phyloP scores from a whole-genome alignment of 2,888 invertebrate genomes.

The Coenonympha glycerion region DNA sequence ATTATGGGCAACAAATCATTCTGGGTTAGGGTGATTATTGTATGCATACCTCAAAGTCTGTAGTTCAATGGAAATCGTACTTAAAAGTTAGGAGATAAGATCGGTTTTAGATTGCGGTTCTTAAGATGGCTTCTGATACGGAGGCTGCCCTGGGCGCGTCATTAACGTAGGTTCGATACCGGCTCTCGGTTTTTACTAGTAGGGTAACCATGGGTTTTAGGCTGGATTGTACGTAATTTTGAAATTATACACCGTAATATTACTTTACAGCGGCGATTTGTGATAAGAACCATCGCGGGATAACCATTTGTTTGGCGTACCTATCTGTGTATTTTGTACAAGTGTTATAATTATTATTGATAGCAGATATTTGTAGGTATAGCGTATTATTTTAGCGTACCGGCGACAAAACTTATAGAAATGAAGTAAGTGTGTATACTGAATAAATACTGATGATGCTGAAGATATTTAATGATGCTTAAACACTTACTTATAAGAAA shows the following conservation, averaged over 20 bases:
- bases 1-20: constrained; percentile 20
- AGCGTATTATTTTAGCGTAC: too few relatives aligned
- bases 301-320: neutral
- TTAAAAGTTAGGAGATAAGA: constrained; percentile 12
- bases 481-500: too few relatives aligned
- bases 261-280: neutral
- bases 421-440: too few relatives aligned
- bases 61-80: constrained; percentile 17
- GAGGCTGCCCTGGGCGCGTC: constrained; percentile 54
- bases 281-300: neutral
- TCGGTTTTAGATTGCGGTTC: constrained; percentile 21
- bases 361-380: too few relatives aligned
- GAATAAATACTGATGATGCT: too few relatives aligned
- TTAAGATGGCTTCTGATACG: constrained; percentile 50
- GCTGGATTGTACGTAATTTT: constrained; percentile 3
- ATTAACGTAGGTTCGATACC: constrained; percentile 57
- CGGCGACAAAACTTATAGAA: too few relatives aligned
- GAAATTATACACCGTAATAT: neutral
- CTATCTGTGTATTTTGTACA: too few relatives aligned
- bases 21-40: constrained; percentile 16
- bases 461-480: too few relatives aligned
- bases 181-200: constrained; percentile 51
- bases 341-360: too few relatives aligned
- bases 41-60: constrained; percentile 4
- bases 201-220: constrained; percentile 35